Evolutionary conservation across 1,140 invertebrate species (phyloP).

Genomic region (Mya arenaria): DNA sequence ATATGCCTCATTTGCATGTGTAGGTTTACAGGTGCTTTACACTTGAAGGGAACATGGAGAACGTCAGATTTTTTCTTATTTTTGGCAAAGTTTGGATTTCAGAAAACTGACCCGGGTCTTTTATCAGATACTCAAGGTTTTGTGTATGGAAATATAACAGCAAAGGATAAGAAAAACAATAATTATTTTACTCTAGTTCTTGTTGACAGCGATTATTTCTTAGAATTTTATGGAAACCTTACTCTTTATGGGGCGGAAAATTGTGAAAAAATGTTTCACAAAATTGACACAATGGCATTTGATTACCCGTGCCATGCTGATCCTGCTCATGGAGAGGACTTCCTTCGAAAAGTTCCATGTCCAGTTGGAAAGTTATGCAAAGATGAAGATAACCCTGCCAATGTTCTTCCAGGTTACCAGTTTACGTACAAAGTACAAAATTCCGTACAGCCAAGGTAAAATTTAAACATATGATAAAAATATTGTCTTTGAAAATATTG

Average conservation of each 20-base stretch:
- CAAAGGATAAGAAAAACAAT: conserved; percentile 84
- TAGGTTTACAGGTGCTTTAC: no score
- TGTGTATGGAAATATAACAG: conserved; percentile 96
- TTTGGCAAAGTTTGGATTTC: conserved; percentile 97
- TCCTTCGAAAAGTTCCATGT: conserved; percentile 94
- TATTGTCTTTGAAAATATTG: no score
- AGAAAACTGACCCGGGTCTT: conserved; percentile 94
- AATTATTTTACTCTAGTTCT: conserved; percentile 91
- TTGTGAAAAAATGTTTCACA: conserved; percentile 92
- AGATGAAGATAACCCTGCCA: conserved; percentile 91
- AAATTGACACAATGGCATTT: conserved; percentile 91
- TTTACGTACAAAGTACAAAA: conserved; percentile 97
- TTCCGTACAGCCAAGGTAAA: conserved; percentile 93
- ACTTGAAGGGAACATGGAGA: conserved; percentile 79
- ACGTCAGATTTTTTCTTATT: conserved; percentile 92
- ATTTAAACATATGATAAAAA: no score
- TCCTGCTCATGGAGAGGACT: conserved; percentile 86
- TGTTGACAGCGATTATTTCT: conserved; percentile 92
- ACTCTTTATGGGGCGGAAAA: conserved; percentile 84
- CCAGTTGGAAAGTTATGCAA: conserved; percentile 88
- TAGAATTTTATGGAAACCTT: conserved; percentile 93
- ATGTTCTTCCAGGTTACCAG: conserved; percentile 93
- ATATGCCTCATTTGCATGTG: no score
- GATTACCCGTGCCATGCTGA: conserved; percentile 91
- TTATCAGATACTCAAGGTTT: conserved; percentile 93